Conservation (phyloP, 2,888 invertebrate genomes). For the Anoplius nigerrimus region DNA sequence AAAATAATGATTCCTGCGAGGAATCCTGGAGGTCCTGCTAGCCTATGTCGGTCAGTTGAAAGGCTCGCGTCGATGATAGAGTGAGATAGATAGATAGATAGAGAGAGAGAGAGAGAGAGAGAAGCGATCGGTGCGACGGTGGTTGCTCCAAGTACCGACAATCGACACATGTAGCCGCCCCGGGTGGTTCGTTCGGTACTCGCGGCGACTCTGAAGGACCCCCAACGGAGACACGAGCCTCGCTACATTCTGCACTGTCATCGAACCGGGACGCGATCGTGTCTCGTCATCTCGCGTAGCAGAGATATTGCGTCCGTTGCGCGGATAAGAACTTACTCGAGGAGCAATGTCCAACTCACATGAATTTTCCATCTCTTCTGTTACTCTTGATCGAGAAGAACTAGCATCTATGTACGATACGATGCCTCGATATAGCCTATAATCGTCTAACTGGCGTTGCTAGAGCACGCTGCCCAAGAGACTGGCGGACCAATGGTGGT, state of each 20-base stretch:
- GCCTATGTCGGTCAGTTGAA: conserved; percentile 65
- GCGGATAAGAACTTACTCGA: too few species aligned
- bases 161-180: conserved; percentile 65
- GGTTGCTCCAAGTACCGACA: conserved; percentile 52
- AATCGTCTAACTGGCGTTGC: too few species aligned
- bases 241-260: conserved; percentile 69
- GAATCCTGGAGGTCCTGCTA: conserved; percentile 52
- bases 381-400: too few species aligned
- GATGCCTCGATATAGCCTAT: too few species aligned
- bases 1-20: conserved; percentile 63
- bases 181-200: conserved; percentile 61
- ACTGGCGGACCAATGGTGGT: conserved; percentile 55
- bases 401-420: too few species aligned
- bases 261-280: conserved; percentile 40
- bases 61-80: conserved; percentile 41
- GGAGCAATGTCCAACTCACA: too few species aligned
- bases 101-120: conserved; percentile 3
- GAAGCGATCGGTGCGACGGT: conserved; percentile 40
- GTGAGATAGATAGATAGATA: not conserved
- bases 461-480: conserved; percentile 51
- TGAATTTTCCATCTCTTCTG: too few species aligned
- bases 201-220: conserved; percentile 59
- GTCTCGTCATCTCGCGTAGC: too few species aligned
- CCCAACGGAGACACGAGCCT: conserved; percentile 64
- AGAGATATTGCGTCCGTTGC: too few species aligned